Evolutionary conservation across 2,113 vertebrate genomes (phyloP).

Genomic region (Agelaius tricolor): DNA sequence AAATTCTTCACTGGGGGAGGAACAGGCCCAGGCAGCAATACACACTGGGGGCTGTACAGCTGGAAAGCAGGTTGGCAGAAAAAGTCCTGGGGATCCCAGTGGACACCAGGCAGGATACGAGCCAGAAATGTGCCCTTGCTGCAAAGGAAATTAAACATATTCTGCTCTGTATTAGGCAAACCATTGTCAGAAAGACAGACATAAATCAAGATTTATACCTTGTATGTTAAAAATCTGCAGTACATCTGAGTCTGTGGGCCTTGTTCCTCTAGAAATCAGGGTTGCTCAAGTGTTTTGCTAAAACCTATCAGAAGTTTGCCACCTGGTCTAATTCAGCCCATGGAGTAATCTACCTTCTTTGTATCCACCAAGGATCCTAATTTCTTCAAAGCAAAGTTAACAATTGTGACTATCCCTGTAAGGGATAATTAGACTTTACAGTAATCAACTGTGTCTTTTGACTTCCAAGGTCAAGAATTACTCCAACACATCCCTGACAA

Average conservation of each 20-base stretch:
- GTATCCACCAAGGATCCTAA: not conserved
- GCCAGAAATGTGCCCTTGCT: not conserved
- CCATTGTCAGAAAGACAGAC: not conserved
- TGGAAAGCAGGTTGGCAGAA: not conserved
- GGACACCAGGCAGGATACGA: not conserved
- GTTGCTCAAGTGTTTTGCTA: not conserved
- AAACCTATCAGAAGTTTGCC: not conserved
- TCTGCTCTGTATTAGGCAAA: not conserved
- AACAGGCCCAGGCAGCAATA: not conserved
- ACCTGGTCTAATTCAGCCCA: not conserved
- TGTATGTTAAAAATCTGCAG: not conserved
- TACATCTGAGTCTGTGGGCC: not conserved
- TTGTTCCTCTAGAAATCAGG: not conserved
- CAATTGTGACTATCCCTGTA: not conserved
- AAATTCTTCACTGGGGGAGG: not conserved
- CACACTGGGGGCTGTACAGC: accelerated
- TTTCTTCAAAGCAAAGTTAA: constrained; percentile 3
- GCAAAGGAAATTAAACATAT: not conserved
- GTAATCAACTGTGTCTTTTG: not conserved
- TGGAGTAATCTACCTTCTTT: not conserved
- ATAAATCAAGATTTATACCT: not conserved
- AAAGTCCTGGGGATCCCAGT: not conserved
- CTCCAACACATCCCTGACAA: not conserved
- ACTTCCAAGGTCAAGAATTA: constrained; percentile 25
- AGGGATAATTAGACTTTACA: not conserved